These are phyloP conservation scores for silkworm (Bombyx mori) DNA, from an alignment of 1,140 invertebrate species.

Conservation along the genomic window DNA sequence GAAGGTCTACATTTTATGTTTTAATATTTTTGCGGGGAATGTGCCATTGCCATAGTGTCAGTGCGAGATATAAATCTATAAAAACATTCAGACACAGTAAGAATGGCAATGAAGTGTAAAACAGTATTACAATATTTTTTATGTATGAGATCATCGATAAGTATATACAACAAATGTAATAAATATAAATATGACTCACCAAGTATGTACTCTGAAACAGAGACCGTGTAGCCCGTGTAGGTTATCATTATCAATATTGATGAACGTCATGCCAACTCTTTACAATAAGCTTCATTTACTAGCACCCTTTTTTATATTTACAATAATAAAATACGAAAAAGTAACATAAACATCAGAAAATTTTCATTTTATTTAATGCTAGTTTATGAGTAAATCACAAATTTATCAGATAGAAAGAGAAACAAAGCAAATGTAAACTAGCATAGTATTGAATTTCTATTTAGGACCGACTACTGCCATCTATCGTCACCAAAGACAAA, in stretches of 20 bases:
- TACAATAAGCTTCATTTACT: conserved; percentile 36
- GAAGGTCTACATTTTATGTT: too few relatives aligned
- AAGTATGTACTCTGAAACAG: conserved; percentile 55
- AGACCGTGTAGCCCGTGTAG: conserved; percentile 63
- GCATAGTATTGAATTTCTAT: conserved; percentile 52
- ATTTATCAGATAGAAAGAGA: conserved; percentile 17
- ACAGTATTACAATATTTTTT: conserved; percentile 36
- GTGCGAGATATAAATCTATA: not conserved
- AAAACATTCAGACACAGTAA: conserved; percentile 13
- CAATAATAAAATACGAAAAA: too few relatives aligned
- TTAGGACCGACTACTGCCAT: conserved; percentile 40
- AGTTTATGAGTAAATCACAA: too few relatives aligned
- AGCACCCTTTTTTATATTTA: conserved; percentile 10
- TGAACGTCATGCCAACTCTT: conserved; percentile 41
- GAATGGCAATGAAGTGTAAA: conserved; percentile 38
- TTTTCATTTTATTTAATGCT: too few relatives aligned
- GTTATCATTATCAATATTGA: conserved; percentile 60
- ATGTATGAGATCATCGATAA: conserved; percentile 69
- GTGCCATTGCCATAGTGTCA: too few relatives aligned
- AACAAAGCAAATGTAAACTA: conserved; percentile 23
- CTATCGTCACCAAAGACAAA: conserved; percentile 22
- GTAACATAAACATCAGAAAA: too few relatives aligned
- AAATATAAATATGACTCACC: conserved; percentile 71
- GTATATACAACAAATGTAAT: conserved; percentile 52
- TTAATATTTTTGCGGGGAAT: too few relatives aligned